Evolutionary conservation across 2,888 invertebrate genomes (phyloP), one percentile per base, ranked within the genome.

Genomic region (Phengaris alcon): DNA sequence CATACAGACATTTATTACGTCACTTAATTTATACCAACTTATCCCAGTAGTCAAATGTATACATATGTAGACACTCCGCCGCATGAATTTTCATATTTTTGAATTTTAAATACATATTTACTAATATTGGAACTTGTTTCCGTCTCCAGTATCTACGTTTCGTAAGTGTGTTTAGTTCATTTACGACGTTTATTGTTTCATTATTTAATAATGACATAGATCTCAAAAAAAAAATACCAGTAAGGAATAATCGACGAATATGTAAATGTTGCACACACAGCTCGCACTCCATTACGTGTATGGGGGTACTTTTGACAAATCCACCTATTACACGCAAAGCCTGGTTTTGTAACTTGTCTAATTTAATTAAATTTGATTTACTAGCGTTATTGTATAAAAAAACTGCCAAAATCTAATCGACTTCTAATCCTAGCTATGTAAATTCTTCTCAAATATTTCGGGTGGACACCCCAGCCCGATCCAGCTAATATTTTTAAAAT

Each of bases 201-300:
- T 54, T 54, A 12, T 54, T 12, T 12, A 9, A 4, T 64, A 64
- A 22, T 22, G 22, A 64, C 5, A 35, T 73, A 72, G 59, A 51
- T 75, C 70, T 75, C 46, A 75, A 57, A 75, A 55, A 57, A 46
- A 55, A 75, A 57, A 70, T 75, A 44, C n/a, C 46, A 12, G 70
- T 46, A 2, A 75, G 57, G 51, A 55, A 75, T 9, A n/a, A 6
- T 44, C 75, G 69, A 46, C 70, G 12, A 46, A 75, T 13, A 57
- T 57, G 35, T 46, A 75, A 46, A 15, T 57, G 75, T 13, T 54
- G 48, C 9, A 75, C 10, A 64, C 70, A n/a, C 13, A 70, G n/a
- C 8, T 75, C 73, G 13, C 54, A 52, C 15, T 75, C 75, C 73
- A 75, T 73, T 8, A 73, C 68, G n/a, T n/a, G n/a, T n/a, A n/a